phyloP scores from a whole-genome alignment of 2,797 vertebrate species.

The Amazona ochrocephala region DNA sequence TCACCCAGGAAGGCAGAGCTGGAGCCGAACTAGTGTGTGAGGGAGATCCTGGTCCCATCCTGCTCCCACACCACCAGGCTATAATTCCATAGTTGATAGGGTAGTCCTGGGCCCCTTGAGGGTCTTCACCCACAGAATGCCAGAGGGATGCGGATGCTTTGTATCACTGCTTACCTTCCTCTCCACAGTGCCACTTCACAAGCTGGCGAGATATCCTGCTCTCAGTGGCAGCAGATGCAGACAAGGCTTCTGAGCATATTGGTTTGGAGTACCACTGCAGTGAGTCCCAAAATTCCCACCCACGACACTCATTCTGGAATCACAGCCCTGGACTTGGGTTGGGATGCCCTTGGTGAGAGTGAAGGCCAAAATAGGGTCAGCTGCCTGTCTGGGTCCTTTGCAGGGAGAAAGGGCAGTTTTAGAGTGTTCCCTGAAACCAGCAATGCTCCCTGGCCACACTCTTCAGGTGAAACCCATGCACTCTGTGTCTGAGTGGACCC shows the following conservation, averaged over 20 bases:
- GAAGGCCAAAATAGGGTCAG: background rate
- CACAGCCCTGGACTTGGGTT: background rate
- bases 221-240: background rate
- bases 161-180: background rate
- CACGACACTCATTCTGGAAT: rapidly evolving
- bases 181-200: background rate
- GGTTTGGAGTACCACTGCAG: background rate
- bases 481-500: conserved; percentile 28
- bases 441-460: background rate
- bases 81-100: background rate
- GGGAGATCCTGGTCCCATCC: background rate
- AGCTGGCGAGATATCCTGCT: background rate
- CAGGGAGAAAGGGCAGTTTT: background rate
- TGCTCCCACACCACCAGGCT: background rate
- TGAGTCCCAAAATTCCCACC: background rate
- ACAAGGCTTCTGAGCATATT: background rate
- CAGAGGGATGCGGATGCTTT: background rate
- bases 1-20: conserved; percentile 5
- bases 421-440: background rate
- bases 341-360: background rate
- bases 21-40: rapidly evolving
- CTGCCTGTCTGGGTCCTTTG: background rate
- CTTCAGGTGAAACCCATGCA: background rate
- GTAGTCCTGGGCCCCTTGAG: background rate
- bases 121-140: background rate